A percentile compares a stretch with the other conserved stretches of the same genome.
Evolutionary conservation across 2,113 vertebrate genomes (phyloP).

Genomic region (Ifrita kowaldi): DNA sequence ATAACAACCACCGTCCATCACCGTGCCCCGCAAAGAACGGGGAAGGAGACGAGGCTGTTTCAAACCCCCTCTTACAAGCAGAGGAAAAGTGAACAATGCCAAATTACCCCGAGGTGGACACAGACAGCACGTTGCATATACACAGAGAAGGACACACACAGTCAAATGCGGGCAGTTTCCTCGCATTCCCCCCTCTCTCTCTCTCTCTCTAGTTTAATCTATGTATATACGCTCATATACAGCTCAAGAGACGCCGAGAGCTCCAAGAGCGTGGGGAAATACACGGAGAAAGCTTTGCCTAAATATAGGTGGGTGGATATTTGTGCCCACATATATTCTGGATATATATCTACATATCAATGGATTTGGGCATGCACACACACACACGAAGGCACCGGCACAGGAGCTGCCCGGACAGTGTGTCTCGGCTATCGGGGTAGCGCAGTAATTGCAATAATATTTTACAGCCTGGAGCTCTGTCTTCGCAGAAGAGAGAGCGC

Average conservation of each 20-base stretch:
- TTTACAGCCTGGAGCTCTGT: slow-evolving; percentile 48
- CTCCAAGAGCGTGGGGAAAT: background rate
- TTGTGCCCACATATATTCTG: slow-evolving; percentile 25
- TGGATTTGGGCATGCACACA: background rate
- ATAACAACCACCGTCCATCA: background rate
- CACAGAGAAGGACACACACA: background rate
- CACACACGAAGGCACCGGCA: background rate
- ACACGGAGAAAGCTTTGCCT: background rate
- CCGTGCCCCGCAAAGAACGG: background rate
- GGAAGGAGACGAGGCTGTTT: background rate
- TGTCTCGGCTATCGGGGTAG: background rate
- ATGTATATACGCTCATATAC: background rate
- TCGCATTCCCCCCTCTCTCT: background rate
- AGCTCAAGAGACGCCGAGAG: background rate
- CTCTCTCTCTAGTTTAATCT: background rate
- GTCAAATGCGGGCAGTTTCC: background rate
- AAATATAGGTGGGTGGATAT: slow-evolving; percentile 1
- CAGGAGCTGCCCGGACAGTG: background rate
- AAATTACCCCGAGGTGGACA: background rate
- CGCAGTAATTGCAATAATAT: slow-evolving; percentile 17
- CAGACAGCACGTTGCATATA: background rate
- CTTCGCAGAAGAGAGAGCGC: slow-evolving; percentile 31
- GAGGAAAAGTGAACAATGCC: slow-evolving; percentile 30
- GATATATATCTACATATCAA: background rate
- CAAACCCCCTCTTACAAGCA: background rate